These are phyloP conservation scores for Rhamnusium bicolor DNA, from an alignment of 2,888 invertebrate species.

Conservation along the genomic window DNA sequence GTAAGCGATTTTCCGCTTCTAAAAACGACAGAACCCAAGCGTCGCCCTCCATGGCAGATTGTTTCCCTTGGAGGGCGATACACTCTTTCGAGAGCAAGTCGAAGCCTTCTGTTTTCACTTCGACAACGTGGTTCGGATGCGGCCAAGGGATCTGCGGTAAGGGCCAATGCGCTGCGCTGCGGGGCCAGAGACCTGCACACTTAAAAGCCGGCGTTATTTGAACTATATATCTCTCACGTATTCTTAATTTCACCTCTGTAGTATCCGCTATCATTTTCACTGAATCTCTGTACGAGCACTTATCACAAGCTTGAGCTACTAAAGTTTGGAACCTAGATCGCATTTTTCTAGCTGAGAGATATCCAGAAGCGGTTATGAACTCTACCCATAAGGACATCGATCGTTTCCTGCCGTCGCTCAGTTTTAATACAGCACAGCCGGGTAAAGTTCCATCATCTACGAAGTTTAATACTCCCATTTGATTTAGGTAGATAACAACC, in stretches of 20 bases:
- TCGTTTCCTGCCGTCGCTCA: conserved; percentile 88
- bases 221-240: conserved; percentile 84
- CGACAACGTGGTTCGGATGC: conserved; percentile 82
- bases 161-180: conserved; percentile 88
- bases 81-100: conserved; percentile 85
- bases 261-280: conserved; percentile 89
- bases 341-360: conserved; percentile 87
- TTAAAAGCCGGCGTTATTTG: conserved; percentile 90
- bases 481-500: conserved; percentile 87
- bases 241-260: conserved; percentile 84
- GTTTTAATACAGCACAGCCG: conserved; percentile 88
- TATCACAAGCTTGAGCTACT: conserved; percentile 85
- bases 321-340: conserved; percentile 87
- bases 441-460: conserved; percentile 88
- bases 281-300: conserved; percentile 83
- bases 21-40: conserved; percentile 87
- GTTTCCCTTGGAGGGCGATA: conserved; percentile 78
- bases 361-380: conserved; percentile 90
- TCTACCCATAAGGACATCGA: conserved; percentile 95
- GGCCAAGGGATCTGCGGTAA: conserved; percentile 87
- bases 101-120: conserved; percentile 89
- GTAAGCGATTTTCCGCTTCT: conserved; percentile 83
- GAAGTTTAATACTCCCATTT: conserved; percentile 92
- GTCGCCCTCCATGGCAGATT: conserved; percentile 87
- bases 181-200: conserved; percentile 88